Base-by-base conservation (phyloP, 2,888 invertebrate genomes). In the Frankliniella intonsa region DNA sequence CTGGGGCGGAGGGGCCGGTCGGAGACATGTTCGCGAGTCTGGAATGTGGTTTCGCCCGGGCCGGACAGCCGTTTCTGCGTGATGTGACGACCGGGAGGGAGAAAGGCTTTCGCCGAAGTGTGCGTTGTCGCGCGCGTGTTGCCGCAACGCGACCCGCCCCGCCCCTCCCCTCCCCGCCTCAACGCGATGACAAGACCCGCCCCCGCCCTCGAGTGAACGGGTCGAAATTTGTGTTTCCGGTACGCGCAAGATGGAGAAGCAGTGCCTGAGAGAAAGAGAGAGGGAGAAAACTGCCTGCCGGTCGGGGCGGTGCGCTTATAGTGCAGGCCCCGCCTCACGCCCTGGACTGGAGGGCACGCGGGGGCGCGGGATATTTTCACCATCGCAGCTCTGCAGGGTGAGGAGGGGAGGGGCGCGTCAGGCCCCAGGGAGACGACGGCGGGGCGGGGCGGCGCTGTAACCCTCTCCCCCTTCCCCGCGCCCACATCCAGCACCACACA, bases 301-400 rank as follows among this genome's bases (percentile, higher is more conserved):
- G 14, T n/a, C 14, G 3, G 14, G 55, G 3, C 55, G 69, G 69
- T 22, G 69, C 69, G 22, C 69, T 76, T 14, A 0, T 7, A 5
- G 62, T 8, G 19, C 62, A 3, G 17, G n/a, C 14, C n/a, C n/a
- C 69, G 0, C 69, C 9, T 8, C 22, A 25, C 22, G 69, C 22
- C 38, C 38, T 38, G 38, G 22, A 22, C 22, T 7, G 69, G 22
- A 76, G 69, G 69, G 69, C 69, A 25, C 69, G 25, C 69, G 22
- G 69, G 69, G 25, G 69, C 69, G 69, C 69, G 69, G 69, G 69
- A 76, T 76, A 76, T 76, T 76, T 76, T 76, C 69, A 76, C 69
- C 22, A 76, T 76, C 69, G 69, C 69, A 22, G 25, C 22, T 12
- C 69, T 12, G 22, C 22, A 22, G 69, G 12, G 69, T 12, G 69